Evolutionary conservation across 2,113 vertebrate species (phyloP), one percentile per base, ranked within the genome.

Genomic region (Rhombomys opimus): DNA sequence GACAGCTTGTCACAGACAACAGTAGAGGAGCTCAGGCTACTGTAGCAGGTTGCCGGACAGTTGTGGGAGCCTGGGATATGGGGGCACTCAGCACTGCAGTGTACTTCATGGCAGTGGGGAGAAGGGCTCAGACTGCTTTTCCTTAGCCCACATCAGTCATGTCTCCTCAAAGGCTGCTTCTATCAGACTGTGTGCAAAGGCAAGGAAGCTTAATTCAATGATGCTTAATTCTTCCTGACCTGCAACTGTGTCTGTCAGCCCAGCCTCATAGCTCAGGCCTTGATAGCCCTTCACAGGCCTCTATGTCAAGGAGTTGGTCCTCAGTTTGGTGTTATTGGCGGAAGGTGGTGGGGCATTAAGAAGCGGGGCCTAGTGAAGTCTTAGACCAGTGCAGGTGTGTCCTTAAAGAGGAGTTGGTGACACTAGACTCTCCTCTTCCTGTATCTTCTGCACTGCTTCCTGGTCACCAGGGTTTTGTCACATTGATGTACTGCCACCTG

Each of bases 61-160:
- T 30, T 54, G 23, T 6, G 8, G 82, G 57, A 57, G 50, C 7
- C 1, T 0, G 9, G n/a, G 5, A 1, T 11, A 2, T 14, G 35
- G 20, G 9, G 17, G 0, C 4, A 1, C 13, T 52, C 46, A 7
- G n/a, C 11, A 3, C 10, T 5, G 30, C 7, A 0, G 32, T 63
- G 18, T 25, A 18, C 18, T 11, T 70, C 20, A 10, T 25, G 22
- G 61, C 41, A 11, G 23, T 7, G 11, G 61, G 18, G 23, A 18
- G 18, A 88, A 35, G 86, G 35, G 54, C 52, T 70, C 35, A 46
- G 46, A 46, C 46, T 27, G 38, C 20, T 85, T 67, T 35, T 50
- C 5, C 1, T 59, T 63, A 12, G 18, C 81, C 32, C 57, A 6
- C 32, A n/a, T 68, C 38, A 35, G 10, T 10, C 4, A 25, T 2